Base-by-base conservation (phyloP, 2,113 vertebrate genomes). In the Corydoras sp. region DNA sequence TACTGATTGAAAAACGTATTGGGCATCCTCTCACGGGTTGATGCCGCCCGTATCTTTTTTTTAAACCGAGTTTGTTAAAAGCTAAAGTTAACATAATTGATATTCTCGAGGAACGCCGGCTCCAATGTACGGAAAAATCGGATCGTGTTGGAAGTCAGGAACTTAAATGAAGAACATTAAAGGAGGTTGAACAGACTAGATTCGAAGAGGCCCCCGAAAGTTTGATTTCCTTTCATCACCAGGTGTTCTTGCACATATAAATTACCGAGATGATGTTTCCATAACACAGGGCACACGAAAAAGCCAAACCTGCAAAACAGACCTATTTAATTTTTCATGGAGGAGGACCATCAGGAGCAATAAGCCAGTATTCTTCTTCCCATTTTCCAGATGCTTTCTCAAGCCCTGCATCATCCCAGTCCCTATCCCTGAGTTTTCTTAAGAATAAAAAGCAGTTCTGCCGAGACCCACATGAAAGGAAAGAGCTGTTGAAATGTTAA, bases 401-500 rank as follows among this genome's bases (percentile, higher is more conserved):
- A 91, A 89, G 92, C 91, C 91, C 86, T 91, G 89, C 87, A 92
- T 95, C 92, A 91, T 86, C 91, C 89, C 91, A 92, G 91, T 92
- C 82, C 86, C 86, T 88, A 93, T 90, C 89, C 91, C 76, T 14
- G 76, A 71, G 86, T 89, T 91, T 90, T 88, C 61, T 73, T 62
- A 14, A 78, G 84, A 79, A 88, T 90, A 91, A 81, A 90, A 87
- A 87, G 67, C 51, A 85, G 87, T 90, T 91, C 90, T 94, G 78
- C 88, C 83, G 92, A 96, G 93, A 94, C 91, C 70, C 79, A 94
- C 93, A 97, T 98, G 90, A 99, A 98, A 97, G 92, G 88, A 85
- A 88, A 86, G 86, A 95, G 89, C 90, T 96, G 93, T 96, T 97
- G 93, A 98, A 97, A 98, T 97, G 95, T 96, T 98, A 96, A 98